Evolutionary conservation across 2,113 vertebrate species (phyloP), one percentile per base, ranked within the genome.

Genomic region (Apistogramma diplotaenia): DNA sequence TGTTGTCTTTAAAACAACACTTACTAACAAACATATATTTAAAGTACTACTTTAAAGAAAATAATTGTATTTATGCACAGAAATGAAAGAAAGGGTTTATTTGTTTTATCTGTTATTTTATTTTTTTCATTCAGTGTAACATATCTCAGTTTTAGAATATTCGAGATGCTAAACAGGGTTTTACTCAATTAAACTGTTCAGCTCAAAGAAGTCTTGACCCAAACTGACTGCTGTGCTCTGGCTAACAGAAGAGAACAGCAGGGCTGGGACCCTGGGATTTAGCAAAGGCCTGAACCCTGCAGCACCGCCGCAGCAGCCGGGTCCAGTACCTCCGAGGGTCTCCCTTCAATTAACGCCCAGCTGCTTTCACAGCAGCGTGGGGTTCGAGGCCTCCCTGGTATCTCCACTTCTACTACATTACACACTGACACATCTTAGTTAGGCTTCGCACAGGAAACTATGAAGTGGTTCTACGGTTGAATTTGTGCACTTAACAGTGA

Each of bases 241-340:
- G 80, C 85, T 78, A 89, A 92, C 91, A 91, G 85, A 81, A 87
- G 87, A 85, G 85, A 93, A 90, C 92, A 93, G 91, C 91, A 92
- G 90, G 89, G 18, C 76, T 89, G 94, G 91, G 93, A 94, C 46
- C 54, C 54, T 85, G 93, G 90, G 93, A 94, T 49, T 85, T 83
- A 56, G 60, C 85, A 27, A 53, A 77, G 86, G 82, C 61, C 80
- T 89, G 87, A 91, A 90, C 83, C 89, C 72, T 71, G 86, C 61
- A 33, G 79, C 65, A 74, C 67, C 76, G 72, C 82, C 54, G 80
- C 89, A 89, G 84, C 76, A 80, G 83, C 89, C 59, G 57, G 79
- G 87, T 81, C 84, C 89, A 75, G 82, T 77, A 73, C 83, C 86
- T 85, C 82, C 1, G 75, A 92, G 89, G 71, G 79, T 85, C 89